A percentile compares a stretch with the other conserved stretches of the same genome.
These are phyloP conservation scores for Heliangelus exortis DNA, from an alignment of 2,797 vertebrate genomes.

Conservation along the genomic window DNA sequence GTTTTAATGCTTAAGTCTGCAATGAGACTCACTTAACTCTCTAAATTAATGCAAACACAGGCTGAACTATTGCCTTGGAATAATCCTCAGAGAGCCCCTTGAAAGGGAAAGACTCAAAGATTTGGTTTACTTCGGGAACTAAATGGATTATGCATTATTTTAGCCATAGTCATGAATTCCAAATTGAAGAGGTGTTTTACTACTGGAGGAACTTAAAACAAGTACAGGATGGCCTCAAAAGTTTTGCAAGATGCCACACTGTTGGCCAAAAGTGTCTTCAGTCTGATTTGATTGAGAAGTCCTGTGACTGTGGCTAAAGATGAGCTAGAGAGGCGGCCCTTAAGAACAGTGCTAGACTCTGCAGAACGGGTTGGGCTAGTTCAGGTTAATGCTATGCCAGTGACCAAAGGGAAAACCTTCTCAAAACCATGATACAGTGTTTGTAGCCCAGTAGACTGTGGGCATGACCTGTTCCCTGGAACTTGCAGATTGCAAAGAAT, in stretches of 20 bases:
- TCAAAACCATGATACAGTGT: not conserved
- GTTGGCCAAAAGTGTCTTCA: not conserved
- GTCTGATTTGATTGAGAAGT: not conserved
- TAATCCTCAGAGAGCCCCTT: not conserved
- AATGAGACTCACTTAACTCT: not conserved
- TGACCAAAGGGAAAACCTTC: not conserved
- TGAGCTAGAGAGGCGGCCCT: not conserved
- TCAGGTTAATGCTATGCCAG: not conserved
- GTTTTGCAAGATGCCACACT: not conserved
- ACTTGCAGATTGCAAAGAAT: not conserved
- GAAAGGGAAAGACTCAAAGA: not conserved
- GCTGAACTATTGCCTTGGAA: not conserved
- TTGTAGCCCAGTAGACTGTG: not conserved
- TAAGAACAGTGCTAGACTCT: not conserved
- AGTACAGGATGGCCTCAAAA: not conserved
- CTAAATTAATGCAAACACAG: not conserved
- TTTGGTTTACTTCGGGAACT: not conserved
- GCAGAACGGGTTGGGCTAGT: slow-evolving; percentile 4
- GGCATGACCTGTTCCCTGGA: not conserved
- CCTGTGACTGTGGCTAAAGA: not conserved
- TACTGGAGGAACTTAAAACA: not conserved
- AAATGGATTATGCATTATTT: not conserved
- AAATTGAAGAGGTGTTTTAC: not conserved
- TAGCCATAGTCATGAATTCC: not conserved
- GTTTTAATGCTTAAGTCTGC: not conserved